phyloP scores from a whole-genome alignment of 37 sponge, comb jelly and placozoan genomes.

The Haliclona indistincta region DNA sequence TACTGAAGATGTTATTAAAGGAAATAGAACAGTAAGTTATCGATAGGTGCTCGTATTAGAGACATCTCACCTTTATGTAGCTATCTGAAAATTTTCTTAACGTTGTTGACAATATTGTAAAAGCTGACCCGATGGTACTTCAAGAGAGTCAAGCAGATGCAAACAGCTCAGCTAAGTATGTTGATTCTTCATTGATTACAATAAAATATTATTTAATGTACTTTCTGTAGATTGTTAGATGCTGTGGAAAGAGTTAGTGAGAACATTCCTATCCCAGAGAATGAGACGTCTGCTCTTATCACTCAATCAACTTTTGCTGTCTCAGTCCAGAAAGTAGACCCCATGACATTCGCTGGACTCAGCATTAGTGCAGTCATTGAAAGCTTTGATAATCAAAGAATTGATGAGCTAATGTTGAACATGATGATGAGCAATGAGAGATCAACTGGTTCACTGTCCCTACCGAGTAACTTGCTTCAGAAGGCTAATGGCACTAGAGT shows the following conservation, averaged over 20 bases:
- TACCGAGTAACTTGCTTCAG: slow-evolving; percentile 17
- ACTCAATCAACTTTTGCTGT: not conserved
- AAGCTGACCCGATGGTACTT: slow-evolving; percentile 13
- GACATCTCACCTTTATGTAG: too few relatives aligned
- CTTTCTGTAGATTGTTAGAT: slow-evolving; percentile 4
- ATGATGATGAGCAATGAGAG: too few relatives aligned
- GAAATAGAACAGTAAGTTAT: too few relatives aligned
- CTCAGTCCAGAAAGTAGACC: slow-evolving; percentile 8
- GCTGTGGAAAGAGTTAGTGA: slow-evolving; percentile 10
- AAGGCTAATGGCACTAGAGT: too few relatives aligned
- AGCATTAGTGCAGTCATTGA: not conserved
- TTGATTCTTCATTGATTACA: not conserved
- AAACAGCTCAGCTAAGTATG: slow-evolving; percentile 31
- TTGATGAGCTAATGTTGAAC: too few relatives aligned
- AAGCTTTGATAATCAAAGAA: not conserved
- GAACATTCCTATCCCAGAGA: not conserved
- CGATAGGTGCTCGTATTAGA: too few relatives aligned
- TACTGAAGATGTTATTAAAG: too few relatives aligned
- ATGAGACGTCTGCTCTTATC: not conserved
- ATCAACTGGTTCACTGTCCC: slow-evolving; percentile 3
- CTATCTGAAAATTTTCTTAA: not conserved
- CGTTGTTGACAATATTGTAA: slow-evolving; percentile 39
- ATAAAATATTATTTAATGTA: not conserved
- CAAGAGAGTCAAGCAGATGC: slow-evolving; percentile 18
- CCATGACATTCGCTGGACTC: not conserved